A percentile compares a stretch with the other conserved stretches of the same genome.
Conservation (phyloP, 1,140 invertebrate genomes). For the Lutraria rhynchaena region DNA sequence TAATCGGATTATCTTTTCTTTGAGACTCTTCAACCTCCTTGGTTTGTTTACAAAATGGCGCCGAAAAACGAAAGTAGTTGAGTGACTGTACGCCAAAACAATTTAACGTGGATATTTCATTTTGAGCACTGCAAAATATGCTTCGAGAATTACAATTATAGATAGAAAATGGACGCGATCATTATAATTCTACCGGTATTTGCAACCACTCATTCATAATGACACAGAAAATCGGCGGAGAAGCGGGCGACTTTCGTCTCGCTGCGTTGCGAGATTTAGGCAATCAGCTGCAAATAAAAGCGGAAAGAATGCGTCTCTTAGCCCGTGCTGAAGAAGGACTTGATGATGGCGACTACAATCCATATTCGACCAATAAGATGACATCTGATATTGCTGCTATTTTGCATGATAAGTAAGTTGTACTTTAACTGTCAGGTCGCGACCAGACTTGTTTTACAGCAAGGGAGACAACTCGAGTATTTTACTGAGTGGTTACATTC, state of each 20-base stretch:
- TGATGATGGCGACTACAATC: constrained; percentile 47
- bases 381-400: not conserved
- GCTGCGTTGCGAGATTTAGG: constrained; percentile 36
- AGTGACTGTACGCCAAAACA: no score
- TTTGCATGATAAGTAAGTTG: constrained; percentile 33
- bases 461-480: constrained; percentile 42
- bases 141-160: no score
- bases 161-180: no score
- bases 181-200: no score
- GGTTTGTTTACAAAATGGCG: constrained; percentile 43
- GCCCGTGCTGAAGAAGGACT: constrained; percentile 55
- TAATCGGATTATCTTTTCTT: not conserved
- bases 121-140: no score
- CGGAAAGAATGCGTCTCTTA: constrained; percentile 51
- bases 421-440: not conserved
- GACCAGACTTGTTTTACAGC: constrained; percentile 27
- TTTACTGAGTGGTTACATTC: no score
- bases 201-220: not conserved
- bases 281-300: constrained; percentile 43
- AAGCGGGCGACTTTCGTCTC: constrained; percentile 7
- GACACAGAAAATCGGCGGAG: not conserved
- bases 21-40: not conserved
- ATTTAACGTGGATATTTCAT: no score
- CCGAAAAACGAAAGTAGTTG: constrained; percentile 1
- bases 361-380: constrained; percentile 1